Percentiles rank a stretch among this genome's conserved stretches.
These are phyloP conservation scores for Dasypogon diadema DNA, from an alignment of 2,888 invertebrate species.

Conservation along the genomic window DNA sequence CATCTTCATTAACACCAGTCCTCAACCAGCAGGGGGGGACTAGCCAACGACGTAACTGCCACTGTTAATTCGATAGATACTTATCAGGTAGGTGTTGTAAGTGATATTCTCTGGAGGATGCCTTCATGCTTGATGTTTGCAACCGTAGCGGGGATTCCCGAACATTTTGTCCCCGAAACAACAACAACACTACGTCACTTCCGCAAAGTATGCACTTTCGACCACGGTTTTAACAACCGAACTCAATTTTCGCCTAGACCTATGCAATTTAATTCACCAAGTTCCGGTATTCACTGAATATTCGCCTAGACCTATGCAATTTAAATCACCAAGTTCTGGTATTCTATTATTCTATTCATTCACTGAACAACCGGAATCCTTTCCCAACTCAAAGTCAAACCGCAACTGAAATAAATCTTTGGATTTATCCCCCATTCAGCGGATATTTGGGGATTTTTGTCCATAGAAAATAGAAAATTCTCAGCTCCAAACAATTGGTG, in stretches of 20 bases:
- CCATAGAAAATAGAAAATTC: not conserved
- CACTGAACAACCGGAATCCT: too few relatives aligned
- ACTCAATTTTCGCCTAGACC: too few relatives aligned
- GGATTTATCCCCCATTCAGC: constrained; percentile 31
- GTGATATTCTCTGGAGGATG: constrained; percentile 41
- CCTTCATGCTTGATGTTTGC: too few relatives aligned
- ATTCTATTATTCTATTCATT: too few relatives aligned
- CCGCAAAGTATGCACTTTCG: too few relatives aligned
- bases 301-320: constrained; percentile 37
- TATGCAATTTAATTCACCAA: too few relatives aligned
- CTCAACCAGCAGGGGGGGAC: not conserved
- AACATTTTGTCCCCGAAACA: too few relatives aligned
- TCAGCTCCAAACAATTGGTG: not conserved
- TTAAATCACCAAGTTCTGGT: too few relatives aligned
- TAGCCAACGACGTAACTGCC: constrained; percentile 1
- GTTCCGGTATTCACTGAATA: too few relatives aligned
- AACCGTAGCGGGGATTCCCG: too few relatives aligned
- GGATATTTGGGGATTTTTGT: constrained; percentile 36
- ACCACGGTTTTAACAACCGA: too few relatives aligned
- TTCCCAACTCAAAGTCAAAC: constrained; percentile 50
- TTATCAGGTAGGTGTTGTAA: constrained; percentile 47
- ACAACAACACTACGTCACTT: too few relatives aligned
- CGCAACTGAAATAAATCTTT: constrained; percentile 56
- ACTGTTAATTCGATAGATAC: constrained; percentile 50
- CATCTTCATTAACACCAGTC: constrained; percentile 53